phyloP scores from a whole-genome alignment of 2,797 vertebrate genomes.

The Propithecus deckenii region DNA sequence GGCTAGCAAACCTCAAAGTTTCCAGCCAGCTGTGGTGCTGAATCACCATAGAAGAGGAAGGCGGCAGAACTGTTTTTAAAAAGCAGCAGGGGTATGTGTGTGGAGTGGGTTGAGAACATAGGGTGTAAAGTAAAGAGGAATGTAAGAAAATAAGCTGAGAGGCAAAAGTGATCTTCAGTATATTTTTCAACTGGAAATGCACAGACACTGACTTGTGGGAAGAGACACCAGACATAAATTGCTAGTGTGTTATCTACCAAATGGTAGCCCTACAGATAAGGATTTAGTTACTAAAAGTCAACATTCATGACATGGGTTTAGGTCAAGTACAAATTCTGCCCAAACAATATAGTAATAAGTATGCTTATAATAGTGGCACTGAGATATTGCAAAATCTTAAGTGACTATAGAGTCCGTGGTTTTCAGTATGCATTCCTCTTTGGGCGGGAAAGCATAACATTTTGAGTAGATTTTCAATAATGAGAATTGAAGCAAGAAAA shows the following conservation, averaged over 20 bases:
- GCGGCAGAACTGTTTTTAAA: not conserved
- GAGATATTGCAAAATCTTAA: not conserved
- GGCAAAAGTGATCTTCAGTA: not conserved
- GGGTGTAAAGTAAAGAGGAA: not conserved
- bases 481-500: not conserved
- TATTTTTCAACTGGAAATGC: not conserved
- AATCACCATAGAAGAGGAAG: not conserved
- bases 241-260: not conserved
- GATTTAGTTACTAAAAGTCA: not conserved
- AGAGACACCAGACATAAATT: not conserved
- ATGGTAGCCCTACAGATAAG: not conserved
- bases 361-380: not conserved
- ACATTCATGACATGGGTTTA: not conserved
- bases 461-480: constrained; percentile 24
- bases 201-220: not conserved
- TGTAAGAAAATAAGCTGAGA: not conserved
- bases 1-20: not conserved
- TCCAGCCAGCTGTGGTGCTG: not conserved
- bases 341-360: not conserved
- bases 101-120: not conserved
- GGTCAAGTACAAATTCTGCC: not conserved
- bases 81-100: not conserved
- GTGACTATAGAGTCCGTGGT: not conserved
- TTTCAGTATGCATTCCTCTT: not conserved
- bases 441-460: not conserved